Evolutionary conservation across 92 coral and sea anemone genomes (phyloP).

Genomic region (Isaurus tuberculatus): DNA sequence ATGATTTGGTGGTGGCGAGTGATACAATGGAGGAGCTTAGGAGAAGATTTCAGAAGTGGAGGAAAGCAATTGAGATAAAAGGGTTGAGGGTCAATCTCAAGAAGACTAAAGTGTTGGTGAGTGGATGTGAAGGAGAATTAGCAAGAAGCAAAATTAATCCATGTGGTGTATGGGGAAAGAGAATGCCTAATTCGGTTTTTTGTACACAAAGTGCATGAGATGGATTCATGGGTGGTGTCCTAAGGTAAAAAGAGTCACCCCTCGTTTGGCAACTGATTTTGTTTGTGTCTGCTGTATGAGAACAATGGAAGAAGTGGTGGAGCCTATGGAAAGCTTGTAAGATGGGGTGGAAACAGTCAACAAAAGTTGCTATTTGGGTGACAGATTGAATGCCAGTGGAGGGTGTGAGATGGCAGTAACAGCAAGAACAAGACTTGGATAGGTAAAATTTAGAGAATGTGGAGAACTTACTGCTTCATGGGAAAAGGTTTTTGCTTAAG

Average conservation of each 20-base stretch:
- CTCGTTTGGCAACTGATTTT: no score
- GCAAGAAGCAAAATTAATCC: background rate
- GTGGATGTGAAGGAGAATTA: no score
- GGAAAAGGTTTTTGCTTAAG: no score
- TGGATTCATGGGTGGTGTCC: background rate
- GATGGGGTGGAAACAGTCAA: constrained; percentile 8
- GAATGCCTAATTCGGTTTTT: no score
- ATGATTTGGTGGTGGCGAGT: no score
- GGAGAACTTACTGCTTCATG: constrained; percentile 12
- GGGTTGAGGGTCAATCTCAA: no score
- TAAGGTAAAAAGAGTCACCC: no score
- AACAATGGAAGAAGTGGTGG: background rate
- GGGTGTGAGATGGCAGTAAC: background rate
- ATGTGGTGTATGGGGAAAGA: background rate
- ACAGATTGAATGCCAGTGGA: constrained; percentile 18
- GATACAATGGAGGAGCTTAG: no score
- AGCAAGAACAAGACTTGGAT: constrained; percentile 2
- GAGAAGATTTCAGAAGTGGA: no score
- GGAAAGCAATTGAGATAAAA: no score
- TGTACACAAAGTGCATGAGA: background rate
- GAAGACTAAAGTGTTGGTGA: no score
- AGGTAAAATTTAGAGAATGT: constrained; percentile 15
- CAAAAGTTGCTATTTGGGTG: constrained; percentile 9
- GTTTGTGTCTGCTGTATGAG: background rate
- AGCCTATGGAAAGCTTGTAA: constrained; percentile 6